Evolutionary conservation across 2,797 vertebrate genomes (phyloP), one percentile per base, ranked within the genome.

Genomic region (Lates japonicus): DNA sequence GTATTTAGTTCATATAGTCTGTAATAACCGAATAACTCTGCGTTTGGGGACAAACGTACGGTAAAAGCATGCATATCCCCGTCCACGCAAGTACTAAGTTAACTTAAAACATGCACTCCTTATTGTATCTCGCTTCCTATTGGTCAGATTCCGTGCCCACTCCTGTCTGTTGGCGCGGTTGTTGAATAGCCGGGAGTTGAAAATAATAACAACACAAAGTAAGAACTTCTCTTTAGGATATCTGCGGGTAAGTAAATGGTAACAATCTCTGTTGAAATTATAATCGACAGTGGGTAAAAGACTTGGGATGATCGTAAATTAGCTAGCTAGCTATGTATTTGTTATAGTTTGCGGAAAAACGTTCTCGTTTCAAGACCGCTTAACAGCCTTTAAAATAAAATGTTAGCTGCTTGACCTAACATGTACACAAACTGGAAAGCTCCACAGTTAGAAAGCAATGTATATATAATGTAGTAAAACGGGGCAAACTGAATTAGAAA

Each of bases 161-260:
- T 66, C 46, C 61, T 46, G 16, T 31, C 20, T 70, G 70, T 93
- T 94, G 94, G 94, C 94, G 94, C 90, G 92, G 60, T 78, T 76
- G 72, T 92, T 80, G 67, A 91, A 91, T 25, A 70, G 1, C 48
- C 37, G 14, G 37, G 46, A 77, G 13, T 48, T 17, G 3, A 55
- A 57, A 60, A 17, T 7, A 81, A 46, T 20, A 59, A 59, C 10
- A 49, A n/a, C 8, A 31, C 41, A 8, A 10, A 46, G 19, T 14
- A 8, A 46, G 70, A 14, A 46, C 0, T 17, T 0, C 0, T 22
- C 11, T 74, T 60, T 58, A 48, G 31, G 4, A 59, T 8, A 63
- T 62, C 25, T 4, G 2, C 0, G 4, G 46, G 90, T 93, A 71
- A 87, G 83, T 89, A 37, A 22, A 31, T 12, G n/a, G 2, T 22